phyloP scores from a whole-genome alignment of 2,113 vertebrate genomes.

The Phylloscopus whistleri region DNA sequence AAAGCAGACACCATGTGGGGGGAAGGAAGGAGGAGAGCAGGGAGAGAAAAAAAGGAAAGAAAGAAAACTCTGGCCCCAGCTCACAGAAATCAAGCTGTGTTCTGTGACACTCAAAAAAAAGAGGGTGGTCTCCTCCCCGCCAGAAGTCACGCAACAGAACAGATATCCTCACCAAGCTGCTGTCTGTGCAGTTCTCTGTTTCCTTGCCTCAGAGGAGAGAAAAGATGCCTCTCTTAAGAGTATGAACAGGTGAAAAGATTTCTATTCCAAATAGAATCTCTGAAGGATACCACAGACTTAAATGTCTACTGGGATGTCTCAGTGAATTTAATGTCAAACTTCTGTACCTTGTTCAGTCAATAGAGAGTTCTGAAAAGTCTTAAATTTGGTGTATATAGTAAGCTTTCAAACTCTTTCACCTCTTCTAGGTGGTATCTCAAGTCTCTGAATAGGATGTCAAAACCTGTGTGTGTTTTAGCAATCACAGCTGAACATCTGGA shows the following conservation, averaged over 20 bases:
- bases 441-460: not conserved
- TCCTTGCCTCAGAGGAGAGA: not conserved
- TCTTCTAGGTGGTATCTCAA: not conserved
- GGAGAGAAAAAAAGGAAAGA: not conserved
- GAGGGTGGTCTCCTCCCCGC: not conserved
- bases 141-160: not conserved
- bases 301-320: not conserved
- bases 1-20: constrained; percentile 34
- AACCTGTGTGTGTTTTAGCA: not conserved
- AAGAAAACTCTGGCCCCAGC: not conserved
- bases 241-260: not conserved
- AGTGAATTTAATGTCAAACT: not conserved
- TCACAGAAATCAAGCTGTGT: constrained; percentile 46
- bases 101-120: not conserved
- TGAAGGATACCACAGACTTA: not conserved
- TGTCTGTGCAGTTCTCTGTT: not conserved
- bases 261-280: not conserved
- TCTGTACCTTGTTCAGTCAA: not conserved
- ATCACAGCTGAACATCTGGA: not conserved
- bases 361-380: not conserved
- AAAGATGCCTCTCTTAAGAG: not conserved
- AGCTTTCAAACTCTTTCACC: not conserved
- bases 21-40: not conserved
- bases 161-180: not conserved
- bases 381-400: not conserved